A percentile compares a stretch with the other conserved stretches of the same genome.
Conservation (phyloP, 2,888 invertebrate genomes). For the Athalia cordata region DNA sequence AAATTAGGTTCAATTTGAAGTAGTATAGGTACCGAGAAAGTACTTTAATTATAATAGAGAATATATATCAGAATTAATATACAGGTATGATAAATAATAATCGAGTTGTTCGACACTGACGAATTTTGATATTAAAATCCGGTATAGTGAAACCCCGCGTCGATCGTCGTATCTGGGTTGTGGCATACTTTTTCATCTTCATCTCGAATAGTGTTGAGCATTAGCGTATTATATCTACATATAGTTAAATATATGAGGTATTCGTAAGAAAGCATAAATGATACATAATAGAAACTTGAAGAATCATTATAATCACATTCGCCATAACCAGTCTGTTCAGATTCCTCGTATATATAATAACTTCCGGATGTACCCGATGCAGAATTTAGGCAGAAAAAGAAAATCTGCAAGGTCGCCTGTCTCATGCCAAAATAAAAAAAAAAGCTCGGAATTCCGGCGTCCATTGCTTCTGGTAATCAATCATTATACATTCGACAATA, state of each 20-base stretch:
- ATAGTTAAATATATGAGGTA: not conserved
- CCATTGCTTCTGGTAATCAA: not conserved
- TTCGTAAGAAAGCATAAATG: constrained; percentile 14
- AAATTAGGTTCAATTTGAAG: too few relatives aligned
- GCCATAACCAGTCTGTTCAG: not conserved
- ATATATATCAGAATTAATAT: not conserved
- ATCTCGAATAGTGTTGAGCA: not conserved
- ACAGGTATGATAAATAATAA: constrained; percentile 6
- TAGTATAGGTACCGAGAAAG: too few relatives aligned
- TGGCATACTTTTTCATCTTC: constrained; percentile 58
- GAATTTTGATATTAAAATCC: constrained; percentile 40
- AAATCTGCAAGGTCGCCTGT: constrained; percentile 18
- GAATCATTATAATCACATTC: not conserved
- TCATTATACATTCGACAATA: not conserved
- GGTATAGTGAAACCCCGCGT: constrained; percentile 54
- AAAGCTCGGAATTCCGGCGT: not conserved
- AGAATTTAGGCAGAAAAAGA: not conserved
- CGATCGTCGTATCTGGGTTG: constrained; percentile 57
- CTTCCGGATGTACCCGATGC: too few relatives aligned
- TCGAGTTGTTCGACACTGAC: not conserved
- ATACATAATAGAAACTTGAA: constrained; percentile 37
- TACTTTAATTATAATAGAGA: too few relatives aligned
- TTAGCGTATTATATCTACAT: not conserved
- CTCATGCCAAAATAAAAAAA: too few relatives aligned
- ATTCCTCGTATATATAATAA: too few relatives aligned